phyloP scores from a whole-genome alignment of 2,113 vertebrate genomes.

The Amphilophus citrinellus region DNA sequence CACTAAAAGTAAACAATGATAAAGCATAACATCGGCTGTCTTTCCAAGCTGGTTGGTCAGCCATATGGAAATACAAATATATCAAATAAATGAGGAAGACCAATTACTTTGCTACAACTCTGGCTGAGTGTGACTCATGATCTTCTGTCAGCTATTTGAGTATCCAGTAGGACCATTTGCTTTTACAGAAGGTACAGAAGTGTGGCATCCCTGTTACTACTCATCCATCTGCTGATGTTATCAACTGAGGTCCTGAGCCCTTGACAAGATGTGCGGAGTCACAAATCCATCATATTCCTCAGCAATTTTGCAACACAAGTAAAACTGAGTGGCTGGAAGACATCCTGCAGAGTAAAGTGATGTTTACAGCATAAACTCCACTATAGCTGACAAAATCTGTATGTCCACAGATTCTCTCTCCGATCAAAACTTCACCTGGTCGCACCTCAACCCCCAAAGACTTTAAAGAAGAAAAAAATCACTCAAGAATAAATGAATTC shows the following conservation, averaged over 20 bases:
- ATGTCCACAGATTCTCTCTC: slow-evolving; percentile 12
- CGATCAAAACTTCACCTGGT: not conserved
- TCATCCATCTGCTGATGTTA: slow-evolving; percentile 24
- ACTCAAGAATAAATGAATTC: not conserved
- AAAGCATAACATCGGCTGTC: slow-evolving; percentile 29
- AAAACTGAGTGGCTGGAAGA: not conserved
- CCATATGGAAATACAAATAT: slow-evolving; percentile 3
- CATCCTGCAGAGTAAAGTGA: slow-evolving; percentile 33
- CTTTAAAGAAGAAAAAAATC: not conserved
- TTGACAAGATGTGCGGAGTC: not conserved
- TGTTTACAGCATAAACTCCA: slow-evolving; percentile 30
- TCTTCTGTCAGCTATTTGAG: slow-evolving; percentile 9
- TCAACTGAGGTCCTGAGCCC: slow-evolving; percentile 14
- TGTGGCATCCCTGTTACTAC: slow-evolving; percentile 8
- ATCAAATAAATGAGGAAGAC: not conserved
- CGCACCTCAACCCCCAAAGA: not conserved
- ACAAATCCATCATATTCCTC: slow-evolving; percentile 29
- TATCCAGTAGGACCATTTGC: slow-evolving; percentile 1
- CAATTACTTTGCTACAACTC: not conserved
- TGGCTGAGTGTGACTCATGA: slow-evolving; percentile 5
- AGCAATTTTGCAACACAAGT: slow-evolving; percentile 14
- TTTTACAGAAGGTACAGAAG: slow-evolving; percentile 3
- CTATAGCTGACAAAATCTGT: slow-evolving; percentile 22
- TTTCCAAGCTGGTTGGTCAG: slow-evolving; percentile 24
- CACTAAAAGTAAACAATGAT: slow-evolving; percentile 38